Base-by-base conservation (phyloP, 2,888 invertebrate genomes). In the Standfussiana lucernea region DNA sequence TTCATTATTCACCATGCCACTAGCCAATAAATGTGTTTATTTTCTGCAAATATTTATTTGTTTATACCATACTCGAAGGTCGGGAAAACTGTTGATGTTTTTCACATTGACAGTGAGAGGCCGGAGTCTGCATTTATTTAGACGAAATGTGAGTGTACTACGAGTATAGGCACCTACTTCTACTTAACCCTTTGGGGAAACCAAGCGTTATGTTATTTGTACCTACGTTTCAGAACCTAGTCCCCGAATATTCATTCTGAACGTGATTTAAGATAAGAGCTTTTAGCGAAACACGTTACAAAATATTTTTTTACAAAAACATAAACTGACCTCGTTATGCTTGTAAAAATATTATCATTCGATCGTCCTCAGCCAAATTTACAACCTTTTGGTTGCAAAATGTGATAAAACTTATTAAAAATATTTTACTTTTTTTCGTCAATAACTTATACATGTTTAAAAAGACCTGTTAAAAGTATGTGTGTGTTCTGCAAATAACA, bases 1-100 rank as follows among this genome's bases (percentile, higher is more conserved):
- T 94, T 92, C 92, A 94, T 93, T 92, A 91, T 91, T 88, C 87
- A 66, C 35, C 37, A 50, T 35, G 28, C 47, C 64, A 61, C 45
- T n/a, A 70, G 32, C 24, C 40, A 53, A 64, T 62, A 61, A 56
- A 56, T 24, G 15, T 28, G 40, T 64, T 45, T 56, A 45, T 28
- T 61, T 72, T 37, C 53, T 72, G 47, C 21, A 62, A 71, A 72
- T 59, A 59, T 50, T 59, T 50, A 50, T 64, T 64, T 62, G 56
- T 59, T 53, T 40, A 53, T 18, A 61, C 37, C 47, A 24, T 62
- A 64, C n/a, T 64, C 40, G 64, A 64, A 64, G 64, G 40, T 40
- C n/a, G n/a, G n/a, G 40, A 64, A 40, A 28, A 28, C n/a, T 18
- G 64, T 28, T 28, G 42, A 64, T 64, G 64, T 28, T 24, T 21